Base-by-base conservation (phyloP, 2,113 vertebrate species). In the Marmota flaviventris region DNA sequence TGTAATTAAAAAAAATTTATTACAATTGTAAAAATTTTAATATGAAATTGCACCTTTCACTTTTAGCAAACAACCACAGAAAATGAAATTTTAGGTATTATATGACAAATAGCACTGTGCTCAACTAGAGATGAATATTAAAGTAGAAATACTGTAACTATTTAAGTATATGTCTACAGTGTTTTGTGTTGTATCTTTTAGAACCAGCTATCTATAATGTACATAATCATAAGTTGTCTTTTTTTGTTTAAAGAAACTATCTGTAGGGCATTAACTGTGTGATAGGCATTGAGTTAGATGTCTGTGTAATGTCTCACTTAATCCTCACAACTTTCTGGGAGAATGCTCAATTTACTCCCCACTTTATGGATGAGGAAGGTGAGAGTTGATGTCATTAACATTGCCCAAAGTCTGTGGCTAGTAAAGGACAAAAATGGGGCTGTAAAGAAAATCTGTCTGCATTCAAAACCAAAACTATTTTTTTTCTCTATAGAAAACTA, bases 1-100 rank as follows among this genome's bases (percentile, higher is more conserved):
- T 79, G 14, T 58, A 84, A 69, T 45, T 45, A 45, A 45, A 45
- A 45, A 45, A 45, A 45, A 9, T 45, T 45, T 45, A 45, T 72
- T 85, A 27, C n/a, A 91, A 61, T 51, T 97, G 22, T 67, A 86
- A 85, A 87, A 37, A 92, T 82, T 85, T 81, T 96, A 7, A 84
- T 90, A 63, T 67, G 18, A 91, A 93, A 78, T 56, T 73, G 17
- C 12, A 91, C 32, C 39, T 77, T 89, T 93, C 84, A n/a, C 20
- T 70, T 85, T 67, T 96, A 93, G 42, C 73, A 95, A 85, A 91
- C 25, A 37, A 61, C 16, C 1, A 88, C 1, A 81, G 37, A 85
- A 93, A 94, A 72, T 89, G 32, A 88, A 85, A 81, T 76, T 94
- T 88, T 91, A 70, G 56, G 5, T 67, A 25, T 86, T 67, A 42